Evolutionary conservation across 2,113 vertebrate genomes (phyloP).

Genomic region (Delphinapterus leucas): DNA sequence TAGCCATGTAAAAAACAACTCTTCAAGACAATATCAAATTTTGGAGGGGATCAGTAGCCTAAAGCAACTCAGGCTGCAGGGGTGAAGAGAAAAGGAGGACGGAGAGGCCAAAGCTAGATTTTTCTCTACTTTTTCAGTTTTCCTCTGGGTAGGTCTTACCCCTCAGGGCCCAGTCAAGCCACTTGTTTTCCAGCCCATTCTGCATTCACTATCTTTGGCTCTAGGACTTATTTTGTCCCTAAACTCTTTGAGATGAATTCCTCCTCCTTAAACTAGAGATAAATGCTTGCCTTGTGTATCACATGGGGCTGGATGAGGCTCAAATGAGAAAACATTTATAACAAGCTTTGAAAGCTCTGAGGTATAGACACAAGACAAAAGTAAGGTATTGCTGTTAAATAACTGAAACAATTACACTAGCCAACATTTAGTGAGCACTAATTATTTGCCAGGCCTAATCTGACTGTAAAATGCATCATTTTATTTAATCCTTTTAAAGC

Average conservation of each 20-base stretch:
- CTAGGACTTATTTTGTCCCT: not conserved
- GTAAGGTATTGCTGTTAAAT: not conserved
- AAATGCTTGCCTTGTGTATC: not conserved
- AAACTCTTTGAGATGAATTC: not conserved
- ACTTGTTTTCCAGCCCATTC: not conserved
- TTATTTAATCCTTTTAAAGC: not conserved
- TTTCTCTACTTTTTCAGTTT: not conserved
- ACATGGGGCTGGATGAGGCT: not conserved
- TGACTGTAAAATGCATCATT: not conserved
- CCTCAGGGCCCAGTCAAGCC: too few relatives aligned
- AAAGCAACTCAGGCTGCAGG: not conserved
- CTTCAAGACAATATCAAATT: not conserved
- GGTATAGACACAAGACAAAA: not conserved
- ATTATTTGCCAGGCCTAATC: not conserved
- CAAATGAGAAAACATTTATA: not conserved
- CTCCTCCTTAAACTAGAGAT: not conserved
- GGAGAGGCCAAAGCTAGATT: not conserved
- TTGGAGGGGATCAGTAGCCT: not conserved
- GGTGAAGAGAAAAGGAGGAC: not conserved
- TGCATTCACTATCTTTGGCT: not conserved
- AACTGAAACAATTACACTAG: not conserved
- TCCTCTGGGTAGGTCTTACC: not conserved
- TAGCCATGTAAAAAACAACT: not conserved
- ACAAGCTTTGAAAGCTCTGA: not conserved
- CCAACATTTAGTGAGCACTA: not conserved